Evolutionary conservation across 2,888 invertebrate species (phyloP).

Genomic region (Stegophylla sp.): DNA sequence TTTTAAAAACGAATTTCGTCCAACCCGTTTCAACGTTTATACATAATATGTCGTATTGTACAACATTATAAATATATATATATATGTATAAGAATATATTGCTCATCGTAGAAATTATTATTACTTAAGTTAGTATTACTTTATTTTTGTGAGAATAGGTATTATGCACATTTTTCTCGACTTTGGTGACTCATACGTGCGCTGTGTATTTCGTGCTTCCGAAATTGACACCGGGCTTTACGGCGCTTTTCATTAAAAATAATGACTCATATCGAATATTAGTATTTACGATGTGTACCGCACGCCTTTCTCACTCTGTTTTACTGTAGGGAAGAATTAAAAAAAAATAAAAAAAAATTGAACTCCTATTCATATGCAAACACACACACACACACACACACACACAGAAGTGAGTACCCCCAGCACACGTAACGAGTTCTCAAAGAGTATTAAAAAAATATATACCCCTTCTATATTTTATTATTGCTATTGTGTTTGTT

Average conservation of each 20-base stretch:
- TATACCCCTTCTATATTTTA: constrained; percentile 51
- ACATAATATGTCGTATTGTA: neutral
- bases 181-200: constrained; percentile 42
- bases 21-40: neutral
- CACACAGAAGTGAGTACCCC: constrained; percentile 52
- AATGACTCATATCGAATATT: constrained; percentile 57
- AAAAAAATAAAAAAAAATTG: constrained; percentile 51
- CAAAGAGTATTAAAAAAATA: constrained; percentile 58
- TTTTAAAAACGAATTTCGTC: constrained; percentile 18
- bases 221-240: constrained; percentile 54
- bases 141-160: neutral
- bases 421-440: constrained; percentile 55
- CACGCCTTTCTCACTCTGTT: constrained; percentile 34
- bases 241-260: constrained; percentile 54
- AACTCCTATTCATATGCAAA: constrained; percentile 59
- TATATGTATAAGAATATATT: too few species aligned
- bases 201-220: constrained; percentile 25
- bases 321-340: constrained; percentile 52
- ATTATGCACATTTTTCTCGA: neutral
- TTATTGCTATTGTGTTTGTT: constrained; percentile 59
- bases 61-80: too few species aligned
- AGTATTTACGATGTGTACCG: constrained; percentile 29
- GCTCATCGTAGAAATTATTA: neutral
- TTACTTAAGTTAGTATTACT: too few species aligned
- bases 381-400: constrained; percentile 56